Percentiles rank a stretch among this genome's conserved stretches.
phyloP scores from a whole-genome alignment of 2,888 invertebrate species.

The Allophyes oxyacanthae region DNA sequence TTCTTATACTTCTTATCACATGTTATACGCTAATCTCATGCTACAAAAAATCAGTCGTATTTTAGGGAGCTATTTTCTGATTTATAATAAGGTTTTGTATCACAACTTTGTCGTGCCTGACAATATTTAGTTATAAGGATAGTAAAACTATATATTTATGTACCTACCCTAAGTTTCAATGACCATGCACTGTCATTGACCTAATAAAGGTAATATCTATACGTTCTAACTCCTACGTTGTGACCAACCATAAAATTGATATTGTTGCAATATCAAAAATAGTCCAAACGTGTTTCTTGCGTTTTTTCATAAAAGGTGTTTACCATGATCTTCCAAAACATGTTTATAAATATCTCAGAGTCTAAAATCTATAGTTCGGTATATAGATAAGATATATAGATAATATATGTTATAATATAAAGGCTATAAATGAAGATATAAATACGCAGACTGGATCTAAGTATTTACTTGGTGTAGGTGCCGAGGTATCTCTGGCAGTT shows the following conservation, averaged over 20 bases:
- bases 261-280: no score
- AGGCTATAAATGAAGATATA: background rate
- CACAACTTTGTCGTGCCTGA: constrained; percentile 16
- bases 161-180: background rate
- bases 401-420: constrained; percentile 3
- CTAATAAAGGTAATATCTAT: no score
- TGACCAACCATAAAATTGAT: no score
- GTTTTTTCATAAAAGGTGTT: no score
- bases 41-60: constrained; percentile 40
- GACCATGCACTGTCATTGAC: no score
- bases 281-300: no score
- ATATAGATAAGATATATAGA: no score
- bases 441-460: background rate
- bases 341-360: no score
- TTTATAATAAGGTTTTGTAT: background rate
- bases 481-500: constrained; percentile 77
- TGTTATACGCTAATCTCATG: background rate
- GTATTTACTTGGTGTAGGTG: constrained; percentile 64
- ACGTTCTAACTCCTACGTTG: no score
- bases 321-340: no score
- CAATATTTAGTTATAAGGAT: background rate
- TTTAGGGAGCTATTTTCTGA: background rate
- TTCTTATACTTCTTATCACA: background rate
- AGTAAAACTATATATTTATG: background rate
- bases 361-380: no score